Conservation (phyloP, 2,113 vertebrate species). For the Himantopus leucocephalus region DNA sequence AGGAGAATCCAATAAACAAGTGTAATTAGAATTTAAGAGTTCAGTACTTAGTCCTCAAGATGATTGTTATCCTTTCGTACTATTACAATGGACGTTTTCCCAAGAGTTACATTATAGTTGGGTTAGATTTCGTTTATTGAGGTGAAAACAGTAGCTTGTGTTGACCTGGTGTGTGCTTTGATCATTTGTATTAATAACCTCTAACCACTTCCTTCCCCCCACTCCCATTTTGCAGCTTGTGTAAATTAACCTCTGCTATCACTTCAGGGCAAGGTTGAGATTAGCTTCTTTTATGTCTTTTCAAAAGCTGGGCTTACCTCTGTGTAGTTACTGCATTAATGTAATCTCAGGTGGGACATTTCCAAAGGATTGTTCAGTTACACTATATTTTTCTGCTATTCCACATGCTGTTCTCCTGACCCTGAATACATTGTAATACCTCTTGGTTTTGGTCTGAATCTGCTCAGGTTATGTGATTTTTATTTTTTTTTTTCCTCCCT, state of each 20-base stretch:
- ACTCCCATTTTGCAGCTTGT: constrained; percentile 11
- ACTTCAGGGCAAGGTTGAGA: constrained; percentile 14
- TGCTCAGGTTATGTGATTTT: not conserved
- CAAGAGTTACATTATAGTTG: constrained; percentile 2
- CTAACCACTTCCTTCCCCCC: constrained; percentile 41
- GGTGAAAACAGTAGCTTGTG: constrained; percentile 16
- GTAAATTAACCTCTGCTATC: constrained; percentile 57
- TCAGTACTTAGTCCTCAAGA: not conserved
- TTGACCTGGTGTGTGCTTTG: constrained; percentile 40
- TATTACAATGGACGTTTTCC: not conserved
- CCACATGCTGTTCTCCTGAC: not conserved
- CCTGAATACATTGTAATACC: not conserved
- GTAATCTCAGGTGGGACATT: constrained; percentile 26
- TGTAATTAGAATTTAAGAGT: not conserved
- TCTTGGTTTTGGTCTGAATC: not conserved
- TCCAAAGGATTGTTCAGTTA: not conserved
- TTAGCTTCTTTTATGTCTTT: constrained; percentile 12
- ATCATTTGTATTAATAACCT: constrained; percentile 52
- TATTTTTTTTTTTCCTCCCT: too few species aligned
- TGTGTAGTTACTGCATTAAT: not conserved
- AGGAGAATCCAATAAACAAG: not conserved
- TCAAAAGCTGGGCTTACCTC: constrained; percentile 12
- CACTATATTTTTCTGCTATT: not conserved
- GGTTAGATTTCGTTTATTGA: constrained; percentile 19
- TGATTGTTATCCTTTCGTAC: not conserved